Base-by-base conservation (phyloP, 92 coral and sea anemone species). In the Anthopleura xanthogrammica region DNA sequence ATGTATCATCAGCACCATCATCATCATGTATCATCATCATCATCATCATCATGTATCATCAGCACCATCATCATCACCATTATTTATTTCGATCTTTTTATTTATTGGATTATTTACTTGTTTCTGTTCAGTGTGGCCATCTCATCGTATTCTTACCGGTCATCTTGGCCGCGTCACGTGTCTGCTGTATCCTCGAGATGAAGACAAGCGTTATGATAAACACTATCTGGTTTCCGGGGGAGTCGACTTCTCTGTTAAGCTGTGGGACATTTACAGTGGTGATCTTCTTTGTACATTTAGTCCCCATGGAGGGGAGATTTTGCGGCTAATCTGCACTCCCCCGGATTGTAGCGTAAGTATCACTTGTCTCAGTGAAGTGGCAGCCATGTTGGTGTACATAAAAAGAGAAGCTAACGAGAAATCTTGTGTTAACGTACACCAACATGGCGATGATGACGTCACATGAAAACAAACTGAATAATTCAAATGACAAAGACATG, bases 191-290 rank as follows among this genome's bases (percentile, higher is more conserved):
- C 98, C 98, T 19, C 93, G 92, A 66, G 99, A 95, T 36, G 99
- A 97, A 87, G 93, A 95, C 52, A 87, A 88, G 41, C 90, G 98
- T 43, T 97, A 94, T 80, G 92, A 91, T 72, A 86, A 83, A 46
- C 95, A 94, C 40, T 88, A 85, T 54, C 85, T 97, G 43, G 99
- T 97, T 22, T 97, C 99, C 17, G 99, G 99, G 46, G 95, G 98
- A 62, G 99, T 98, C 7, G 99, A 97, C 88, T 97, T 97, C 89
- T 85, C 99, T 1, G 99, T 97, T 79, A 94, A 94, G 89, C 84
- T 97, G 76, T 97, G 99, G 99, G 94, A 94, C 83, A 88, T 94
- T 48, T 90, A 82, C 81, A 81, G 97, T 12, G 99, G 99, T n/a
- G 98, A 91, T 41, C 68, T 97, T 42, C 89, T 97, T 73, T 87